Base-by-base conservation (phyloP, 1,140 invertebrate species). In the Pseudomyrmex gracilis region DNA sequence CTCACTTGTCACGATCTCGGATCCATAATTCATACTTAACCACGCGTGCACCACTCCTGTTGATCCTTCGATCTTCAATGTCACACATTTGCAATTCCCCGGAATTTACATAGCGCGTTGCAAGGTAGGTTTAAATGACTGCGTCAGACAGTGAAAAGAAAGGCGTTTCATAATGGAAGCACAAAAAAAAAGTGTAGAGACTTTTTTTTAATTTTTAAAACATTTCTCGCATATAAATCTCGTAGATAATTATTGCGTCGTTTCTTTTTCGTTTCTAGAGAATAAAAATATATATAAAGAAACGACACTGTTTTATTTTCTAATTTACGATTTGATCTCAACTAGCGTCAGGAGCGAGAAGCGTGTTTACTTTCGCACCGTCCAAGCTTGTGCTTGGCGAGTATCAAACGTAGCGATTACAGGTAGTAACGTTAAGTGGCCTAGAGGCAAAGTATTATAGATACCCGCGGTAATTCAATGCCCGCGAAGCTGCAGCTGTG, bases 401-500 rank as follows among this genome's bases (percentile, higher is more conserved):
- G 43, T 80, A 70, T 49, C 66, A 45, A 43, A 47, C 47, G 22
- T 43, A 57, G 20, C 66, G 76, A 80, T 80, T 71, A 80, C 53
- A 71, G 43, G 76, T 71, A 80, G 76, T 58, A 80, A 80, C 43
- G 66, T 87, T 87, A 84, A 87, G 66, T 77, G 86, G 73, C 80
- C 71, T 85, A 67, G 34, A 73, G 80, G 57, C 74, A 64, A 83
- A 82, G 83, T 85, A 34, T 34, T 34, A 34, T 34, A 84, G 70
- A 45, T 73, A 73, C 12, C 58, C n/a, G 49, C 82, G 51, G 34
- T 60, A 83, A 82, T 82, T 61, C 74, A 82, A 87, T 84, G 73
- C 83, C 34, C 34, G 77, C 83, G 83, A 71, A 74, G 86, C 53
- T 80, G 68, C 34, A 34, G 34, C 34, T 34, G 17, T 34, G 17